Evolutionary conservation across 1,140 invertebrate genomes (phyloP), one percentile per base, ranked within the genome.

Genomic region (Pomacea maculata): DNA sequence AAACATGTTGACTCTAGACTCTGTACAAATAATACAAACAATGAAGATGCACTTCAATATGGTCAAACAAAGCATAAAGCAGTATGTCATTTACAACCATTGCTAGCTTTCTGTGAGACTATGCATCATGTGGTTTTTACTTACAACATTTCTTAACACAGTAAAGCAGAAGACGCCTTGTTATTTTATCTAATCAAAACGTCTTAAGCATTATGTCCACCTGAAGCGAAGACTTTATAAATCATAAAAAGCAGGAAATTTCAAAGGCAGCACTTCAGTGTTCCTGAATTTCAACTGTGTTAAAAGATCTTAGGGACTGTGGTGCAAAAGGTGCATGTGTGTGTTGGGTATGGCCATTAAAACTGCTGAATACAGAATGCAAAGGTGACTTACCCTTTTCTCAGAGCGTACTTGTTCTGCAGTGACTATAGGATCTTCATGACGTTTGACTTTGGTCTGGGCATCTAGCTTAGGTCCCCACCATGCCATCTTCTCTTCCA

Each of bases 401-500:
- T 96, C 95, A 79, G 93, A 91, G 72, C 94, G 93, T 80, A 98
- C 95, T 87, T 96, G 94, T 63, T 94, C 93, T n/a, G 94, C 93
- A 82, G 95, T 94, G 79, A 97, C 93, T 15, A 95, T 94, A 68
- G 96, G 95, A 84, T 92, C 87, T 68, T 91, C 87, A 84, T 90
- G 94, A 91, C 87, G 94, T 90, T 85, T 93, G 90, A 85, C 93
- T 85, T 93, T 92, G 21, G 92, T 92, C 63, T 95, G 92, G 72
- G 94, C 91, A 64, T 93, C 91, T 71, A 95, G 91, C 83, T 95
- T 94, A 72, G 93, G 92, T 78, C 97, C 95, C 34, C 96, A 92
- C 96, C 96, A 98, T 21, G 90, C 87, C 63, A 90, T 87, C 76
- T 93, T 93, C 78, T 94, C 92, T 57, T 89, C 87, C 70, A 93